Evolutionary conservation across 2,113 vertebrate genomes (phyloP).

Genomic region (Phrynocephalus versicolor): DNA sequence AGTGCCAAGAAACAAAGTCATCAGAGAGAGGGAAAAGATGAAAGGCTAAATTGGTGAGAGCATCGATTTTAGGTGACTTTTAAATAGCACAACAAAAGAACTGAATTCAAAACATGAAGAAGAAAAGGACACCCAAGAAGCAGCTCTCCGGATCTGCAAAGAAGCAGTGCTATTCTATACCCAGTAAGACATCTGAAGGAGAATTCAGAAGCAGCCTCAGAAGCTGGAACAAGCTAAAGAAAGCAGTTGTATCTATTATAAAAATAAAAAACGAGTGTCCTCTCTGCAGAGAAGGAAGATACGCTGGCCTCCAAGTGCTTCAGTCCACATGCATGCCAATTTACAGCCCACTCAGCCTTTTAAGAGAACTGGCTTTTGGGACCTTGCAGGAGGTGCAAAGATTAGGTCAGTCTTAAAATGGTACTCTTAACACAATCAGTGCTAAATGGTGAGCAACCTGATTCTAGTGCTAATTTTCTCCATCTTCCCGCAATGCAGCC

Average conservation of each 20-base stretch:
- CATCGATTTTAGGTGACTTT: neutral
- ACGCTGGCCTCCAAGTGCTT: neutral
- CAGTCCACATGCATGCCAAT: constrained; percentile 9
- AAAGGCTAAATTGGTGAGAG: neutral
- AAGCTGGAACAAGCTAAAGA: neutral
- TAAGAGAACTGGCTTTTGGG: neutral
- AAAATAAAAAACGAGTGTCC: neutral
- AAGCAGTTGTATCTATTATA: neutral
- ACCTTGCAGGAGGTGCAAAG: neutral
- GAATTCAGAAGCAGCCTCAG: neutral
- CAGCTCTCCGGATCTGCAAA: neutral
- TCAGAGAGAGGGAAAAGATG: too few species aligned
- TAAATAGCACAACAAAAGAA: neutral
- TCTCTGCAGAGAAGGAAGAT: neutral
- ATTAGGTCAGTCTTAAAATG: rapidly evolving
- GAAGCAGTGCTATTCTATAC: neutral
- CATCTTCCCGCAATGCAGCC: neutral
- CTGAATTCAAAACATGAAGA: neutral
- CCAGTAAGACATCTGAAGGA: neutral
- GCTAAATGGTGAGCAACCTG: neutral
- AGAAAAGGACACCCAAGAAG: neutral
- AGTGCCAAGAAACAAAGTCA: neutral
- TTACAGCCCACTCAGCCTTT: rapidly evolving
- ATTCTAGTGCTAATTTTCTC: neutral
- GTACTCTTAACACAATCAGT: neutral